A percentile compares a stretch with the other conserved stretches of the same genome.
Evolutionary conservation across 1,140 invertebrate genomes (phyloP).

Genomic region (Drosophila pseudoananassae): DNA sequence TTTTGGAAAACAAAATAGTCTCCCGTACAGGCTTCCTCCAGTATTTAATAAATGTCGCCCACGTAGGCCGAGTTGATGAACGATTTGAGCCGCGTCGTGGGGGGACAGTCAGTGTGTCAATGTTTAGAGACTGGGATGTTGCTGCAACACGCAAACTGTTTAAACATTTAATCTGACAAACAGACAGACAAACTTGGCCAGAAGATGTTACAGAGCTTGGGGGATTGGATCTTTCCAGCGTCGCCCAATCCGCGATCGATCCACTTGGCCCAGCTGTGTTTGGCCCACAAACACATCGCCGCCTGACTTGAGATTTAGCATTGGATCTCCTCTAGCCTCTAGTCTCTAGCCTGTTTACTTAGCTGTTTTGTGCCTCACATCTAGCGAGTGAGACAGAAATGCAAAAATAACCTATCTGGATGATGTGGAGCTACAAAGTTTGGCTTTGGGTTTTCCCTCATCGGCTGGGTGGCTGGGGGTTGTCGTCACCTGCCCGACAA

Average conservation of each 20-base stretch:
- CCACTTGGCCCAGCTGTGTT: constrained; percentile 64
- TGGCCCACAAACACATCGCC: constrained; percentile 61
- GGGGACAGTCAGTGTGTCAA: constrained; percentile 45
- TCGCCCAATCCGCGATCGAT: constrained; percentile 35
- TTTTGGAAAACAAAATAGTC: constrained; percentile 52
- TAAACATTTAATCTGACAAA: constrained; percentile 75
- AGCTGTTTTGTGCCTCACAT: constrained; percentile 47
- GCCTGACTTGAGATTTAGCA: constrained; percentile 74
- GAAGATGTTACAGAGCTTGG: constrained; percentile 67
- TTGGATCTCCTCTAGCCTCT: constrained; percentile 30
- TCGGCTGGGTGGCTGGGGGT: background rate
- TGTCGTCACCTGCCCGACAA: constrained; percentile 45
- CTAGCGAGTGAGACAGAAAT: constrained; percentile 22
- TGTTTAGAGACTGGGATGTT: constrained; percentile 69
- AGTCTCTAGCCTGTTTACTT: constrained; percentile 36
- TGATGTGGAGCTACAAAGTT: constrained; percentile 12
- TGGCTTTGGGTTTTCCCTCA: constrained; percentile 57
- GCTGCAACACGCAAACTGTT: constrained; percentile 74
- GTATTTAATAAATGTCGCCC: constrained; percentile 66
- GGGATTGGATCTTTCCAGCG: background rate
- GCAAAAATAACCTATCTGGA: constrained; percentile 20
- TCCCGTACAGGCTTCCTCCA: constrained; percentile 40
- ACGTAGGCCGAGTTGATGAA: constrained; percentile 51
- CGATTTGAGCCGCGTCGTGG: constrained; percentile 50
- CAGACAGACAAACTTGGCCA: constrained; percentile 2